phyloP scores from a whole-genome alignment of 2,888 invertebrate species.

The Capitulum mitella region DNA sequence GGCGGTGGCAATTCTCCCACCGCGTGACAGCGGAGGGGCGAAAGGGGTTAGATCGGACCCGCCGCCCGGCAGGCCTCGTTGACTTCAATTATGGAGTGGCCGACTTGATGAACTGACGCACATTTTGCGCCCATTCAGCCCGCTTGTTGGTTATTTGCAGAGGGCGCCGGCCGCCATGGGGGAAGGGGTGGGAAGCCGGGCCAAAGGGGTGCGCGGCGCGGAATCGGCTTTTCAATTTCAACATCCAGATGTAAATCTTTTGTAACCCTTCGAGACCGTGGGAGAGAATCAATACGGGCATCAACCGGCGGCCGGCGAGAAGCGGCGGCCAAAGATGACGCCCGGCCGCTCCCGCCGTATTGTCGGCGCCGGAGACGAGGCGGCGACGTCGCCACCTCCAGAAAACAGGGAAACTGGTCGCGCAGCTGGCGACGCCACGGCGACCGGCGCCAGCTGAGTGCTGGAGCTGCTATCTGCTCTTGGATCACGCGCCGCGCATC shows the following conservation, averaged over 20 bases:
- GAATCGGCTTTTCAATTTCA: neutral
- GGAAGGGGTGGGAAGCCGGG: neutral
- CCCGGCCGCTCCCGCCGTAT: neutral
- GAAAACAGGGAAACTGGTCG: too few relatives aligned
- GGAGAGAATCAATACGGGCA: neutral
- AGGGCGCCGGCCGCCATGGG: neutral
- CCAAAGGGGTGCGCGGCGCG: neutral
- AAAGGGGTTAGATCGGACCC: neutral
- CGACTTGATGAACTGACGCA: slow-evolving; percentile 9
- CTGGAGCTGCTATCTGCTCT: too few relatives aligned
- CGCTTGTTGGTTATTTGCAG: slow-evolving; percentile 13
- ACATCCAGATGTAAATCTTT: neutral
- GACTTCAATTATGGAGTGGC: slow-evolving; percentile 19
- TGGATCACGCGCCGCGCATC: too few relatives aligned
- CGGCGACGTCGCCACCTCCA: neutral
- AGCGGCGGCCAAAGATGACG: too few relatives aligned
- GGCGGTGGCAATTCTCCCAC: neutral
- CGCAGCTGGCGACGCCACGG: too few relatives aligned
- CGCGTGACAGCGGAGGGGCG: neutral
- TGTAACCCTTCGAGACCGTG: slow-evolving; percentile 14
- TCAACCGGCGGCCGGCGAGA: neutral
- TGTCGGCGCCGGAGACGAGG: neutral
- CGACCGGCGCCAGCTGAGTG: too few relatives aligned
- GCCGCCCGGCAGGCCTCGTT: neutral
- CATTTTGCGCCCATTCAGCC: slow-evolving; percentile 9